Base-by-base conservation (phyloP, 2,888 invertebrate genomes). In the Troides oblongomaculatus region DNA sequence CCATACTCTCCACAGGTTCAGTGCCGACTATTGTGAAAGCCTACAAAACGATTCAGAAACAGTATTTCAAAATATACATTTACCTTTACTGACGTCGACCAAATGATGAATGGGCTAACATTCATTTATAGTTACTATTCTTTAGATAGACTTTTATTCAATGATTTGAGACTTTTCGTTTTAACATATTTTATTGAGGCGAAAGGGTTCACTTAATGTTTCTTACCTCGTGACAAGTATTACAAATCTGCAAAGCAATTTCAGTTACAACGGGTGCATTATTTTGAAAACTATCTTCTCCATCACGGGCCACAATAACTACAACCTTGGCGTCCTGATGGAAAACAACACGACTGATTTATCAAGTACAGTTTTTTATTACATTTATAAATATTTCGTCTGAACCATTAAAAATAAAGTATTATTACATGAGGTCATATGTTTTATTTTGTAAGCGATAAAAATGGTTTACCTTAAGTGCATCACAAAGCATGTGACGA, bases 1-100 rank as follows among this genome's bases (percentile, higher is more conserved):
- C 95, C 78, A 95, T 94, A 73, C 95, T 95, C 82, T 96, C 96
- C 0, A 95, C 93, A 77, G 95, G 90, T 70, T 92, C 90, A 0
- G 93, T 92, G 10, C 87, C 91, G 60, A 93, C 80, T 77, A 92
- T 83, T 8, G 86, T 89, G 56, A 91, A 86, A 1, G 90, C 82
- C 92, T 92, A 77, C 2, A 36, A 62, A 60, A 68, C 25, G 36
- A 36, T 25, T 21, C n/a, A 23, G 8, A 64, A 43, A 43, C 17
- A 18, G 8, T 46, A 46, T 46, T 14, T 46, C 46, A 46, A 14
- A 14, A 14, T 14, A 46, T 46, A 46, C 46, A 7, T 46, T 46
- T 46, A 46, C 2, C 14, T 0, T 46, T 3, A 14, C 2, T 46
- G 39, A 39, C 39, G 8, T 39, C 39, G 1, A 39, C 8, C 39